A percentile compares a stretch with the other conserved stretches of the same genome.
Evolutionary conservation across 2,113 vertebrate genomes (phyloP).

Genomic region (Ochotona princeps): DNA sequence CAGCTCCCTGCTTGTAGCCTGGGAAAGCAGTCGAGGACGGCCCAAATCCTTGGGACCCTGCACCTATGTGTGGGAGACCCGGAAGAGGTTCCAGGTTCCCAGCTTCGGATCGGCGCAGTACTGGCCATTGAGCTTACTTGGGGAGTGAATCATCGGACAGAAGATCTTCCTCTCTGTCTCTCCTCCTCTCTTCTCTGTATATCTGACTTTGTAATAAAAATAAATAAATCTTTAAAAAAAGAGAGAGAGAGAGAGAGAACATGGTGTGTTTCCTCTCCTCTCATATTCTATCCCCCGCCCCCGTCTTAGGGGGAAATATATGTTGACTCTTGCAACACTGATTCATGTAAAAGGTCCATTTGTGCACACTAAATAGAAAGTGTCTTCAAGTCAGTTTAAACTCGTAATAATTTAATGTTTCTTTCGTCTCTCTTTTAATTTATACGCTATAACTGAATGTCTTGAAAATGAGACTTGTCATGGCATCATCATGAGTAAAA

Average conservation of each 20-base stretch:
- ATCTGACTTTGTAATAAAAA: no score
- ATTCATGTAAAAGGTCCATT: background rate
- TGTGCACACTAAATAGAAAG: background rate
- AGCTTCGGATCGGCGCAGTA: no score
- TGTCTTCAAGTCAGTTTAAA: constrained; percentile 6
- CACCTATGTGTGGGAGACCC: no score
- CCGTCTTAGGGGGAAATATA: background rate
- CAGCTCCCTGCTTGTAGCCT: no score
- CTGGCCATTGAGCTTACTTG: no score
- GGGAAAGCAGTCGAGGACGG: no score
- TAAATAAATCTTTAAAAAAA: no score
- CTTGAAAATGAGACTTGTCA: background rate
- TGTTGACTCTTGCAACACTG: background rate
- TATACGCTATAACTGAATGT: background rate
- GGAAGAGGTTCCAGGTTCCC: no score
- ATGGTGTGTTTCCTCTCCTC: background rate
- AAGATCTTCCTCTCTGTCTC: no score
- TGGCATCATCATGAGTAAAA: background rate
- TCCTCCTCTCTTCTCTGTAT: no score
- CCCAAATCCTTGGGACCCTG: no score
- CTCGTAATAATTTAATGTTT: background rate
- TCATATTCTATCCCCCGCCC: background rate
- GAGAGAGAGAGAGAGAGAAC: constrained; percentile 52
- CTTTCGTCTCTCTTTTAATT: background rate
- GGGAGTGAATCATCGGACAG: no score